Percentiles rank a stretch among this genome's conserved stretches.
Evolutionary conservation across 2,888 invertebrate genomes (phyloP).

Genomic region (Drosophila paracracens): DNA sequence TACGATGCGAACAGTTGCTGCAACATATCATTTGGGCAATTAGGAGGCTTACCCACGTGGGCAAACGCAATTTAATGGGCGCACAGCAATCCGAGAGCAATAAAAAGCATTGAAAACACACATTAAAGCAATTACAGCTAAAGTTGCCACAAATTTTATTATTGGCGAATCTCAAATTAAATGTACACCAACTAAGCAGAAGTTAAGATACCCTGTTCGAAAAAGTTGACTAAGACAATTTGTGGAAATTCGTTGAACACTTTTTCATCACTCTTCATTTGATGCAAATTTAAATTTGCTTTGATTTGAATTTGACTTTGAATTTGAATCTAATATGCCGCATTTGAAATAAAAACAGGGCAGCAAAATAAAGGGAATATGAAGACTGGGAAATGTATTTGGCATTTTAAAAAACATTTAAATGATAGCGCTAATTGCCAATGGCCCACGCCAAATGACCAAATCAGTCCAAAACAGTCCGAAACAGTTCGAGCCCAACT

Average conservation of each 20-base stretch:
- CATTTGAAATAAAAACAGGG: not conserved
- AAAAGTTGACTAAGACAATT: not conserved
- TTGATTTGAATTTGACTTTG: not conserved
- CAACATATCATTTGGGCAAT: slow-evolving; percentile 34
- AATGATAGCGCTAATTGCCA: slow-evolving; percentile 68
- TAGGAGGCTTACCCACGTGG: slow-evolving; percentile 31
- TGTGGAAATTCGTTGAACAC: not conserved
- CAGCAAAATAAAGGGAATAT: slow-evolving; percentile 10
- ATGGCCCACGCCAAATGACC: slow-evolving; percentile 43
- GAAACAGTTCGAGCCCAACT: slow-evolving; percentile 2
- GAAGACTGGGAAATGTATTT: slow-evolving; percentile 16
- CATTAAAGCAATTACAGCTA: slow-evolving; percentile 65
- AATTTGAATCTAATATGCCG: not conserved
- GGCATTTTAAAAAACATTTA: slow-evolving; percentile 52
- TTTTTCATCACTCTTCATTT: not conserved
- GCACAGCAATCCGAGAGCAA: slow-evolving; percentile 61
- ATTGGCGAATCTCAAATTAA: slow-evolving; percentile 43
- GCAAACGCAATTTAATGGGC: slow-evolving; percentile 56
- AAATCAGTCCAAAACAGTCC: slow-evolving; percentile 19
- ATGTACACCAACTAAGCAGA: slow-evolving; percentile 28
- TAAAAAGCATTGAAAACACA: slow-evolving; percentile 71
- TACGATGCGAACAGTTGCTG: slow-evolving; percentile 1
- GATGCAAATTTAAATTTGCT: not conserved
- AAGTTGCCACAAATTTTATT: slow-evolving; percentile 48
- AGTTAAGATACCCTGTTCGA: not conserved